Percentiles rank a stretch among this genome's conserved stretches.
These are phyloP conservation scores for Aporrectodea caliginosa DNA, from an alignment of 1,140 invertebrate genomes.

Conservation along the genomic window DNA sequence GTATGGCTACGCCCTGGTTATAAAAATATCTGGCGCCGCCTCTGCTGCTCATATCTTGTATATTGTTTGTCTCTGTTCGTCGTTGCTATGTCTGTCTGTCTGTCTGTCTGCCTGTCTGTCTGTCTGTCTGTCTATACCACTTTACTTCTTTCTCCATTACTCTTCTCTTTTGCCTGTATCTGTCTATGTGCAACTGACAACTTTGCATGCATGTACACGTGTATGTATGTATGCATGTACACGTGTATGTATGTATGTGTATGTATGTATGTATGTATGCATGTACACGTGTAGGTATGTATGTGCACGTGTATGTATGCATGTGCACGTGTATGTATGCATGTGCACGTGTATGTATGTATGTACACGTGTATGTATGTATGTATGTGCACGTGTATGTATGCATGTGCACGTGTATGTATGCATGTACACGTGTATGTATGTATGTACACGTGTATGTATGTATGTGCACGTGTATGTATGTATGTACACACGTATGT, in stretches of 20 bases:
- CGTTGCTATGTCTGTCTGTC: too few species aligned
- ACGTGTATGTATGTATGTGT: neutral
- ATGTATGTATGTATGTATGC: slow-evolving; percentile 1
- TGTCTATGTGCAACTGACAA: neutral
- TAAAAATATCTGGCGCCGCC: too few species aligned
- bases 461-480: neutral
- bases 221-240: neutral
- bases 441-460: slow-evolving; percentile 10
- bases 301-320: slow-evolving; percentile 10
- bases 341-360: slow-evolving; percentile 8
- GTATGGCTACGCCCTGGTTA: too few species aligned
- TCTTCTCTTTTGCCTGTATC: neutral
- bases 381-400: too few species aligned
- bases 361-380: slow-evolving; percentile 22
- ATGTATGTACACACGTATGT: slow-evolving; percentile 19
- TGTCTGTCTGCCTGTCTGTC: too few species aligned
- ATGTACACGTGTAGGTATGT: neutral
- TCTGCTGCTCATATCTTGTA: too few species aligned
- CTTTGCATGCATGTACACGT: neutral
- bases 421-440: too few species aligned
- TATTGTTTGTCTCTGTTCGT: too few species aligned
- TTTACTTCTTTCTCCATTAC: too few species aligned
- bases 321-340: neutral
- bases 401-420: too few species aligned
- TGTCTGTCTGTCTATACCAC: too few species aligned